Evolutionary conservation across 2,113 vertebrate genomes (phyloP).

Genomic region (Myotis yumanensis): DNA sequence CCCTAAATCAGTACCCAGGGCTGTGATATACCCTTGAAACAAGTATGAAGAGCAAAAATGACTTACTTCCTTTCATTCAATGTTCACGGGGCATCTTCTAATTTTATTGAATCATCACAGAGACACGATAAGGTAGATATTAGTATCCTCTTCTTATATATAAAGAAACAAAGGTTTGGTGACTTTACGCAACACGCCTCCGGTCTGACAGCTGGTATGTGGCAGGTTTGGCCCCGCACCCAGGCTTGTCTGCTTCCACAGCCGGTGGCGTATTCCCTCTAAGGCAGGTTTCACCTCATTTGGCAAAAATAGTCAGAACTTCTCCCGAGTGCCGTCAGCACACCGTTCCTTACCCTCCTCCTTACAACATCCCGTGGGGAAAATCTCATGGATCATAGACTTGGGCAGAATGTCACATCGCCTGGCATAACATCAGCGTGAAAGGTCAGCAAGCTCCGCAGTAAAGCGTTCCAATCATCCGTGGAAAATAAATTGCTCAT

Average conservation of each 20-base stretch:
- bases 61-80: not conserved
- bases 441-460: constrained; percentile 31
- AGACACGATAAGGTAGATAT: not conserved
- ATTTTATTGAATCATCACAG: not conserved
- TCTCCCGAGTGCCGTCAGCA: fast-evolving
- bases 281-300: not conserved
- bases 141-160: not conserved
- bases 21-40: not conserved
- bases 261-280: not conserved
- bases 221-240: fast-evolving
- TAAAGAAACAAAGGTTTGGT: not conserved
- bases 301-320: not conserved
- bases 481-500: constrained; percentile 37
- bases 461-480: constrained; percentile 16
- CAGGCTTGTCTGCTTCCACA: not conserved
- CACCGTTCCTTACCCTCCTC: not conserved
- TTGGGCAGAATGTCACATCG: constrained; percentile 39
- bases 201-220: not conserved
- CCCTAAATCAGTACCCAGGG: not conserved
- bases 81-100: not conserved
- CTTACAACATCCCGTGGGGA: not conserved
- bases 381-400: not conserved
- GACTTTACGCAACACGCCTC: not conserved
- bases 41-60: not conserved
- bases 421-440: not conserved